Percentiles rank a stretch among this genome's conserved stretches.
These are phyloP conservation scores for Lathronympha strigana DNA, from an alignment of 2,888 invertebrate species.

Conservation along the genomic window DNA sequence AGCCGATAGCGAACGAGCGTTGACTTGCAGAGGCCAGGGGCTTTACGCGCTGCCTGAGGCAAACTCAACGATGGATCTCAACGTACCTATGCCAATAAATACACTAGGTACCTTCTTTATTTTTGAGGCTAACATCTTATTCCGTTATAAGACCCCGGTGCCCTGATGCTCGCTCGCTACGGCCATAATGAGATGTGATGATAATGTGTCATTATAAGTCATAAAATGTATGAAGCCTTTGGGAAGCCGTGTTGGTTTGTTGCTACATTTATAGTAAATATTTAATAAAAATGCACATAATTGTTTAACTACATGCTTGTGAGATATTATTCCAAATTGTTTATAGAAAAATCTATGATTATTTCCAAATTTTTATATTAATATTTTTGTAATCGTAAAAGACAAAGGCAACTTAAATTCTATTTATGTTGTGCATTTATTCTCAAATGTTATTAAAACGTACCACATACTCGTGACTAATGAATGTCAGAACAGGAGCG, in stretches of 20 bases:
- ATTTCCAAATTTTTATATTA: slow-evolving; percentile 82
- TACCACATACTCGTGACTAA: slow-evolving; percentile 77
- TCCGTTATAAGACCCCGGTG: slow-evolving; percentile 5
- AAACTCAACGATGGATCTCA: slow-evolving; percentile 41
- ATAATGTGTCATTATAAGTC: slow-evolving; percentile 65
- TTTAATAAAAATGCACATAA: slow-evolving; percentile 70
- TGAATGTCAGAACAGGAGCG: slow-evolving; percentile 71
- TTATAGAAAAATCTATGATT: slow-evolving; percentile 76
- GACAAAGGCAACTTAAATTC: slow-evolving; percentile 81
- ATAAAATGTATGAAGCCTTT: slow-evolving; percentile 56
- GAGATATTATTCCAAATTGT: slow-evolving; percentile 83
- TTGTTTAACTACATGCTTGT: slow-evolving; percentile 80
- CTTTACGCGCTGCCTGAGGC: slow-evolving; percentile 16
- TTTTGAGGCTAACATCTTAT: slow-evolving; percentile 39
- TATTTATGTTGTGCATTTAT: slow-evolving; percentile 84
- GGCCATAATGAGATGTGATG: slow-evolving; percentile 48
- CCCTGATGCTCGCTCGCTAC: slow-evolving; percentile 45
- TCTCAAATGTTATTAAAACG: slow-evolving; percentile 76
- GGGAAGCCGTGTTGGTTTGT: slow-evolving; percentile 78
- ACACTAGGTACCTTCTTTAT: slow-evolving; percentile 22
- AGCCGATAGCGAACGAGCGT: slow-evolving; percentile 28
- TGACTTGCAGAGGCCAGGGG: slow-evolving; percentile 10
- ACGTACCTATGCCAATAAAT: slow-evolving; percentile 25
- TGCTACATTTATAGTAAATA: slow-evolving; percentile 75
- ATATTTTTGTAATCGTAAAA: slow-evolving; percentile 81